These are phyloP conservation scores for Spatulosminthurus flaviceps DNA, from an alignment of 2,888 invertebrate species.

Conservation along the genomic window DNA sequence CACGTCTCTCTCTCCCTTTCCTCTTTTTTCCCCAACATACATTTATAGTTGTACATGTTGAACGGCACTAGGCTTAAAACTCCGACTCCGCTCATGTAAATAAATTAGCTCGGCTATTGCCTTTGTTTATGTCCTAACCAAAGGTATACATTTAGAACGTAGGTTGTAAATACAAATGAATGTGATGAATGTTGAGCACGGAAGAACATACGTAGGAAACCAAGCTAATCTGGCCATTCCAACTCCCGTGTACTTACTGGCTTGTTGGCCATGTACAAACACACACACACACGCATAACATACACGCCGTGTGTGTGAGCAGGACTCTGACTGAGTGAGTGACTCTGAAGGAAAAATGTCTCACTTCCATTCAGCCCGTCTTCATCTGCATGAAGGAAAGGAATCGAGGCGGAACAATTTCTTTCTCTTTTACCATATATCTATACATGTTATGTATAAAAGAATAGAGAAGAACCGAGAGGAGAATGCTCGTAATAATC, in stretches of 20 bases:
- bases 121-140: conserved; percentile 42
- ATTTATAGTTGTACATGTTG: not conserved
- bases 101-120: conserved; percentile 41
- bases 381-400: conserved; percentile 37
- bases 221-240: not conserved
- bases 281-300: too few species aligned
- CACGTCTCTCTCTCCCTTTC: not conserved
- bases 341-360: conserved; percentile 22
- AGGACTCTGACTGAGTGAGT: not conserved
- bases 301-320: too few species aligned
- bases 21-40: not conserved
- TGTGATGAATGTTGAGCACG: conserved; percentile 26
- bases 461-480: not conserved
- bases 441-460: too few species aligned
- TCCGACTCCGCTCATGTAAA: conserved; percentile 32
- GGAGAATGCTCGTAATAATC: conserved; percentile 11
- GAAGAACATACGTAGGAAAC: not conserved
- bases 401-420: conserved; percentile 39
- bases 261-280: too few species aligned
- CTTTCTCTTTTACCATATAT: conserved; percentile 20
- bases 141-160: conserved; percentile 27
- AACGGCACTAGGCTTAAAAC: not conserved
- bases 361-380: conserved; percentile 26
- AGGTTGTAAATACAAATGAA: conserved; percentile 36
- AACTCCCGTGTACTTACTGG: not conserved